phyloP scores from a whole-genome alignment of 2,888 invertebrate genomes.

The Gastrophysa polygoni region DNA sequence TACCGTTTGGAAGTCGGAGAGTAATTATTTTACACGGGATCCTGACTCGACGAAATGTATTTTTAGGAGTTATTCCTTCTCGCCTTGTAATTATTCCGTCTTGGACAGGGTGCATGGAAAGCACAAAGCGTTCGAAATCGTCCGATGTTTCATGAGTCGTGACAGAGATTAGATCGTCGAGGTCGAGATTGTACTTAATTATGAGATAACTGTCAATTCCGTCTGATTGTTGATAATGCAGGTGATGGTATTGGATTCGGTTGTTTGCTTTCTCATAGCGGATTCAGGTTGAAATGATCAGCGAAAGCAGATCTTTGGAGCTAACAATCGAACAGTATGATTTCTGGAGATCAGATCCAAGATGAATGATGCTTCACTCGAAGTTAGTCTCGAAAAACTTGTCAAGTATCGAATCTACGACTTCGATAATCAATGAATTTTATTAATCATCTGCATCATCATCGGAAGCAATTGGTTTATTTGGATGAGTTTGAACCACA shows the following conservation, averaged over 20 bases:
- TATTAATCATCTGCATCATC: background rate
- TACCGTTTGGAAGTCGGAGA: slow-evolving; percentile 38
- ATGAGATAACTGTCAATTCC: slow-evolving; percentile 20
- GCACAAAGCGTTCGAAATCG: slow-evolving; percentile 19
- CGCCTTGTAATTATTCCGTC: slow-evolving; percentile 27
- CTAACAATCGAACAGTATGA: too few relatives aligned
- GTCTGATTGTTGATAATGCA: background rate
- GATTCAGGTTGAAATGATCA: too few relatives aligned
- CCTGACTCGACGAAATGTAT: slow-evolving; percentile 19
- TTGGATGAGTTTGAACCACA: too few relatives aligned
- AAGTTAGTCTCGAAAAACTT: too few relatives aligned
- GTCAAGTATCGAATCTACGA: too few relatives aligned
- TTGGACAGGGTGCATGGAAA: slow-evolving; percentile 14
- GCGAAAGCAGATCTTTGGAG: background rate
- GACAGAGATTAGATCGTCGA: slow-evolving; percentile 21
- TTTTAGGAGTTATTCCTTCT: slow-evolving; percentile 19
- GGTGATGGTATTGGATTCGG: background rate
- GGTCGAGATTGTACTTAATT: slow-evolving; percentile 21
- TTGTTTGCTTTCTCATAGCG: background rate
- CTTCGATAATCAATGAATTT: too few relatives aligned
- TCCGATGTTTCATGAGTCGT: slow-evolving; percentile 20
- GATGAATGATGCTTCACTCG: too few relatives aligned
- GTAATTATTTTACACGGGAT: slow-evolving; percentile 39
- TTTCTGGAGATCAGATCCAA: too few relatives aligned
- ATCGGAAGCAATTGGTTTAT: too few relatives aligned